Percentiles rank a stretch among this genome's conserved stretches.
Conservation (phyloP, 2,797 vertebrate species). For the Capromys pilorides region DNA sequence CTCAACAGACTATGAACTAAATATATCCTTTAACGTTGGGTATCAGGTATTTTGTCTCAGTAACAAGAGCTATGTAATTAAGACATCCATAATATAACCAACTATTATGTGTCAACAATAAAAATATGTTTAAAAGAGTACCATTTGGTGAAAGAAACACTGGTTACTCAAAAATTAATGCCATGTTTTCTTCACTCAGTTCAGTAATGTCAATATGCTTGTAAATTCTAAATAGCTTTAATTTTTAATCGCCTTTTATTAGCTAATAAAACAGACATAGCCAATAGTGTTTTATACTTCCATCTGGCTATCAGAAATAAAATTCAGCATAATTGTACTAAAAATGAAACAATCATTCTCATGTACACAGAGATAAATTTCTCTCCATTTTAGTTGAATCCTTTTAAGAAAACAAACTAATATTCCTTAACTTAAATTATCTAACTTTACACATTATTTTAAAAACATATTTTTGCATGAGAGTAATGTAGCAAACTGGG, state of each 20-base stretch:
- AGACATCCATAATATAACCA: background rate
- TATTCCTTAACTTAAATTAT: background rate
- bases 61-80: background rate
- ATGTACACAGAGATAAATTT: accelerated
- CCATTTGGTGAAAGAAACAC: background rate
- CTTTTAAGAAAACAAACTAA: background rate
- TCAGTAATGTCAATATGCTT: background rate
- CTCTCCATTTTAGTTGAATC: background rate
- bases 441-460: background rate
- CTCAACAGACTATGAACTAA: background rate
- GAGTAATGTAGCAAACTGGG: background rate
- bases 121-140: background rate
- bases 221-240: background rate
- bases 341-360: background rate
- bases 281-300: background rate
- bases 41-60: background rate
- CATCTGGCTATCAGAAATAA: background rate
- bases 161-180: background rate
- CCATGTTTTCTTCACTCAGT: background rate
- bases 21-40: background rate
- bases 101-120: background rate
- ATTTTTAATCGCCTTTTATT: constrained; percentile 1
- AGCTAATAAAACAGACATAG: background rate
- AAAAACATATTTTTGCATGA: background rate
- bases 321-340: background rate